Conservation (phyloP, 2,888 invertebrate genomes). For the Melipona bicolor region DNA sequence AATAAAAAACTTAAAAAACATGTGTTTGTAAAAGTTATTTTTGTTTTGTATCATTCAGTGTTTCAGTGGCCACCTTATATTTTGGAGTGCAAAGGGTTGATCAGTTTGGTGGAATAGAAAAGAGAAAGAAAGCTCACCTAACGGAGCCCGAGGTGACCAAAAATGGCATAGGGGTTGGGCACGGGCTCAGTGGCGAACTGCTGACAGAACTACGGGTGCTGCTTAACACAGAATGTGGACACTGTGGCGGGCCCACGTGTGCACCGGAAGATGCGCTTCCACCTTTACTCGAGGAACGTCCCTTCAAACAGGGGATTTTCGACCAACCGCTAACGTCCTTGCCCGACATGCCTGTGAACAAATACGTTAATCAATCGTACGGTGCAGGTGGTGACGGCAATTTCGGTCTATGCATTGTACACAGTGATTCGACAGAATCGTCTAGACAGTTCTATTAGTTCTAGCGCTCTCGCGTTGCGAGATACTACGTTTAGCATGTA, state of each 20-base stretch:
- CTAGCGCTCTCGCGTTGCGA: neutral
- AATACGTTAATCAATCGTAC: neutral
- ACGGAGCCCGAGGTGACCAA: slow-evolving; percentile 90
- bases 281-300: slow-evolving; percentile 78
- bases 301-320: slow-evolving; percentile 78
- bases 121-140: slow-evolving; percentile 84
- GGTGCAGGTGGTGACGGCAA: neutral
- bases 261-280: slow-evolving; percentile 79
- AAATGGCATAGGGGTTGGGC: slow-evolving; percentile 91
- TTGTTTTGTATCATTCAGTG: too few relatives aligned
- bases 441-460: neutral
- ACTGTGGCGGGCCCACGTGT: slow-evolving; percentile 87
- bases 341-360: slow-evolving; percentile 72
- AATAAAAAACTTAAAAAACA: too few relatives aligned
- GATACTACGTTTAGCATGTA: neutral
- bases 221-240: slow-evolving; percentile 90
- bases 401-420: neutral
- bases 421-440: neutral
- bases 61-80: too few relatives aligned
- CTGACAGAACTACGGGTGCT: slow-evolving; percentile 88
- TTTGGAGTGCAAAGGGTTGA: neutral
- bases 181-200: slow-evolving; percentile 88
- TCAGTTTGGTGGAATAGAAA: neutral
- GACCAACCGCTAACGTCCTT: slow-evolving; percentile 80
- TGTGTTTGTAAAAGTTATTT: too few relatives aligned